These are phyloP conservation scores for Pardalotus punctatus DNA, from an alignment of 2,113 vertebrate genomes.

Conservation along the genomic window DNA sequence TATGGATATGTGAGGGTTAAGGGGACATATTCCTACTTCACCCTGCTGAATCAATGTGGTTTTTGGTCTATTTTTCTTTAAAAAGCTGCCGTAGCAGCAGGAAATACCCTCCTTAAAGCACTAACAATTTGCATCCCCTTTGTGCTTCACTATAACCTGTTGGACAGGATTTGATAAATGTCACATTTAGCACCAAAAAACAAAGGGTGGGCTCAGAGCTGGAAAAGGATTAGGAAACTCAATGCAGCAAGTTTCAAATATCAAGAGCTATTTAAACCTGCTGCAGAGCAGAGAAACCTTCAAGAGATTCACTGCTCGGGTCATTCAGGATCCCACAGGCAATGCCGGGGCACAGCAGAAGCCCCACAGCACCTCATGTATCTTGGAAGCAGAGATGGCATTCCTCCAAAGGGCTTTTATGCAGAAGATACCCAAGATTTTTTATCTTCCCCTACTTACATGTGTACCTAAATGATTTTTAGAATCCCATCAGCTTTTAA, in stretches of 20 bases:
- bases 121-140: neutral
- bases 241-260: neutral
- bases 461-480: neutral
- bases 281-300: neutral
- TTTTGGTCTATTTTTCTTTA: neutral
- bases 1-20: neutral
- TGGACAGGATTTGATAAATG: neutral
- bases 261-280: neutral
- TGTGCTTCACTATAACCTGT: neutral
- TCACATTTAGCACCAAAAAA: neutral
- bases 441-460: neutral
- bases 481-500: neutral
- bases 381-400: neutral
- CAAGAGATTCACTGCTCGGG: neutral
- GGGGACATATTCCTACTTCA: neutral
- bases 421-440: neutral
- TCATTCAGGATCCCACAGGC: rapidly evolving
- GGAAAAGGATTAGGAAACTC: neutral
- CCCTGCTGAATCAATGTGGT: neutral
- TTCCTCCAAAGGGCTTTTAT: neutral
- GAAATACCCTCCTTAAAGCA: neutral
- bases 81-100: neutral
- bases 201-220: neutral
- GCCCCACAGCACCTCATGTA: neutral
- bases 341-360: neutral